These are phyloP conservation scores for Chrysolina haemoptera DNA, from an alignment of 2,888 invertebrate species.

Conservation along the genomic window DNA sequence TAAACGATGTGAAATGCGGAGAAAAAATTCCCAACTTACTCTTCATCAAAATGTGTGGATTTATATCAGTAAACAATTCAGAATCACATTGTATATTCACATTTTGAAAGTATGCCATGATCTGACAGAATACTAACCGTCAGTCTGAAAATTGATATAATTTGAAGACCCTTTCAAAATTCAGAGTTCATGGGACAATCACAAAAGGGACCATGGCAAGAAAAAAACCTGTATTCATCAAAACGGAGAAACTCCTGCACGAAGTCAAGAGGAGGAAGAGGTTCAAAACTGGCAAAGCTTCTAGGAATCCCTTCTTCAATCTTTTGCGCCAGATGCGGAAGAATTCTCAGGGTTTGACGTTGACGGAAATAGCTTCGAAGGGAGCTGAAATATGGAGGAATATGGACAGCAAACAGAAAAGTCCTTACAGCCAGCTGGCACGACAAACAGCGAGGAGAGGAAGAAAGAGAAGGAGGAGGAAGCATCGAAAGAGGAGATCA, in stretches of 20 bases:
- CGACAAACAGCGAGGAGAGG: conserved; percentile 35
- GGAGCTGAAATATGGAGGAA: conserved; percentile 49
- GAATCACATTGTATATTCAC: background rate
- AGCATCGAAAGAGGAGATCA: background rate
- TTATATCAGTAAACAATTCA: too few relatives aligned
- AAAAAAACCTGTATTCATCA: background rate
- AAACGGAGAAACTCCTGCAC: conserved; percentile 9
- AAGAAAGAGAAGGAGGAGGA: conserved; percentile 13
- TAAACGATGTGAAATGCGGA: too few relatives aligned
- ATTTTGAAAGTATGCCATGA: conserved; percentile 15
- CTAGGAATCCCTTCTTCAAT: conserved; percentile 47
- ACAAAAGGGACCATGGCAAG: conserved; percentile 1
- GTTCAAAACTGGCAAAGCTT: conserved; percentile 34
- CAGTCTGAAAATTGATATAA: conserved; percentile 11
- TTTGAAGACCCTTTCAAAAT: background rate
- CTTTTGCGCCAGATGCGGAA: conserved; percentile 47
- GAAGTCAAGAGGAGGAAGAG: conserved; percentile 17
- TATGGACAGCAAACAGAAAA: conserved; percentile 46
- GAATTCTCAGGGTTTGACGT: conserved; percentile 37
- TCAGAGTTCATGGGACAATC: background rate
- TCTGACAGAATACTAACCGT: background rate
- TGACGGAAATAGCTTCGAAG: conserved; percentile 39
- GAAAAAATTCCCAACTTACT: too few relatives aligned
- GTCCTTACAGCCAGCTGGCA: conserved; percentile 43
- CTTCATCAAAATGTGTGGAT: too few relatives aligned